Base-by-base conservation (phyloP, 2,797 vertebrate genomes). In the Pipistrellus nathusii region DNA sequence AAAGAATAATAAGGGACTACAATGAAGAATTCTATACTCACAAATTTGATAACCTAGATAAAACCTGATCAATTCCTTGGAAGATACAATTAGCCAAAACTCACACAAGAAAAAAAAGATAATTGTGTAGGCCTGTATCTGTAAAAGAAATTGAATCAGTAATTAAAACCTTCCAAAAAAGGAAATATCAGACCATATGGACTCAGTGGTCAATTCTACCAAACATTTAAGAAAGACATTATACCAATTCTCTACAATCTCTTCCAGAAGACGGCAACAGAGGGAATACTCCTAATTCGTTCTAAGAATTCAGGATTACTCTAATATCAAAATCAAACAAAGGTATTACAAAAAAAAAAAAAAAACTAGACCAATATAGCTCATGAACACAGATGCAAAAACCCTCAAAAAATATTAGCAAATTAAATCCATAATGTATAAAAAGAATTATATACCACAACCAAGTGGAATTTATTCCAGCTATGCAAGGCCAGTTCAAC, bases 251-350 rank as follows among this genome's bases (percentile, higher is more conserved):
- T 91, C 32, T 85, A 93, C 3, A 87, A 35, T 66, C 72, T 94
- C 77, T 93, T 83, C 48, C 81, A 68, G 18, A 86, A 84, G 17
- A 88, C 10, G 76, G 21, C 90, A 88, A n/a, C 51, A 90, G 51
- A 85, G 13, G 15, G 53, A 75, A 55, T 75, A 86, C 21, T 88
- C 41, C 62, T 55, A 88, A 80, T 32, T 75, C 17, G 32, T 64
- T 86, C n/a, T 71, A 78, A 46, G 51, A 91, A 38, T 48, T 11
- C 12, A 90, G 13, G 13, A 91, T 73, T 93, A 93, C 4, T 57
- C 44, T 85, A 95, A 91, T 5, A 84, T 25, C 35, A 81, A 94
- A 95, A 96, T 48, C 30, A 87, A 30, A 82, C 23, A 35, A 92
- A 80, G 27, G 48, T 68, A 96, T 14, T 68, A 44, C 0, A 83